Evolutionary conservation across 2,888 invertebrate species (phyloP).

Genomic region (Stenurella melanura): DNA sequence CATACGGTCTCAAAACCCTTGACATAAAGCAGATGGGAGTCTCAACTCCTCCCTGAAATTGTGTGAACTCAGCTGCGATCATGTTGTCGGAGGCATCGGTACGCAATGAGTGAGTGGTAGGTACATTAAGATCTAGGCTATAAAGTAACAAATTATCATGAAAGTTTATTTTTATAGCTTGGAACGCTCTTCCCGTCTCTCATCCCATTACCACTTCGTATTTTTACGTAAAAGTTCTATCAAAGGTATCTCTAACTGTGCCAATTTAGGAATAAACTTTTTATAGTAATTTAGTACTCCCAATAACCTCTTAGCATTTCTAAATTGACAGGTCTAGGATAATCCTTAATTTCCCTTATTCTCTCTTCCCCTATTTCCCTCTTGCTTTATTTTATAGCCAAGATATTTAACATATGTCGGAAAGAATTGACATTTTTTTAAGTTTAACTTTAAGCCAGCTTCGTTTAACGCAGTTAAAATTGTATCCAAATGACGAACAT

Average conservation of each 20-base stretch:
- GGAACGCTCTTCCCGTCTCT: constrained; percentile 17
- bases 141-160: constrained; percentile 26
- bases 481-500: neutral
- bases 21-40: constrained; percentile 32
- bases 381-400: constrained; percentile 54
- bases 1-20: constrained; percentile 18
- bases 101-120: constrained; percentile 14
- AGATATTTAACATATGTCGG: constrained; percentile 57
- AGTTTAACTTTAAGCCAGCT: neutral
- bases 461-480: neutral
- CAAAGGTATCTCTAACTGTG: constrained; percentile 26
- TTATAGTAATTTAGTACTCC: constrained; percentile 49
- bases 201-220: constrained; percentile 17
- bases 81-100: constrained; percentile 27
- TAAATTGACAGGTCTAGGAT: constrained; percentile 57
- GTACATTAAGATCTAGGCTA: neutral
- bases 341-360: constrained; percentile 55
- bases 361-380: constrained; percentile 56
- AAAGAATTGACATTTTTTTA: neutral
- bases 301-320: constrained; percentile 62
- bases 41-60: constrained; percentile 12
- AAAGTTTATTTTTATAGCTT: constrained; percentile 18
- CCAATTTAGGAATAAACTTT: neutral
- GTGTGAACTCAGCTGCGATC: constrained; percentile 22
- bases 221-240: constrained; percentile 25